These are phyloP conservation scores for Luperina testacea DNA, from an alignment of 2,888 invertebrate genomes.

Conservation along the genomic window DNA sequence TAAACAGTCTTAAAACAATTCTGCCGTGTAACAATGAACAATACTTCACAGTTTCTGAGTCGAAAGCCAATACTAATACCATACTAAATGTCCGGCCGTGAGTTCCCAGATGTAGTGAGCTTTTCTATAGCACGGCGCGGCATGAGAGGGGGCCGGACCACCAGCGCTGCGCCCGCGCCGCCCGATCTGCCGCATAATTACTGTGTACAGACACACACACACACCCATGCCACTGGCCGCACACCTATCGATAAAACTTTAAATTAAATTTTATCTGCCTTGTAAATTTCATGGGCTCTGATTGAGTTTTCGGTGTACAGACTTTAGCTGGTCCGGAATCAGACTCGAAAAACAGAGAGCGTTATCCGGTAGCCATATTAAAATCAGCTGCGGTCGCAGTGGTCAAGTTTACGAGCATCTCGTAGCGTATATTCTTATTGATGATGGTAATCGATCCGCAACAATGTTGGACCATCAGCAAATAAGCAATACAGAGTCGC, in stretches of 20 bases:
- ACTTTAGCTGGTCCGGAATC: slow-evolving; percentile 67
- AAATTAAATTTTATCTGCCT: slow-evolving; percentile 88
- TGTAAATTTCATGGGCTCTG: slow-evolving; percentile 87
- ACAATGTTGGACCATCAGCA: slow-evolving; percentile 74
- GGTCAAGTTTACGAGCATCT: slow-evolving; percentile 63
- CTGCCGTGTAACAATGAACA: slow-evolving; percentile 72
- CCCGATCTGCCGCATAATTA: slow-evolving; percentile 88
- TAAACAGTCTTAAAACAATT: slow-evolving; percentile 68
- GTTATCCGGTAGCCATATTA: slow-evolving; percentile 80
- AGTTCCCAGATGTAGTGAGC: slow-evolving; percentile 84
- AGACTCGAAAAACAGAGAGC: slow-evolving; percentile 67
- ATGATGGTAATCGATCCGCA: slow-evolving; percentile 72
- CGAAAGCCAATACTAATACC: slow-evolving; percentile 71
- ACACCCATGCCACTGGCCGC: slow-evolving; percentile 78
- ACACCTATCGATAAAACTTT: slow-evolving; percentile 84
- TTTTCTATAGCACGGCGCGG: slow-evolving; percentile 73
- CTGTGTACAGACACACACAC: slow-evolving; percentile 84
- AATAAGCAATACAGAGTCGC: slow-evolving; percentile 71
- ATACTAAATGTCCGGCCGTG: slow-evolving; percentile 80
- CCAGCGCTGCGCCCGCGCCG: slow-evolving; percentile 88
- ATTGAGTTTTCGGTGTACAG: slow-evolving; percentile 83
- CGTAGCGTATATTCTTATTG: slow-evolving; percentile 57
- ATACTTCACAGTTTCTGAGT: slow-evolving; percentile 74
- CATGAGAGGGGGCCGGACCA: slow-evolving; percentile 80
- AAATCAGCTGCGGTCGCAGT: slow-evolving; percentile 78